Base-by-base conservation (phyloP, 2,113 vertebrate species). In the Sylvietta virens region DNA sequence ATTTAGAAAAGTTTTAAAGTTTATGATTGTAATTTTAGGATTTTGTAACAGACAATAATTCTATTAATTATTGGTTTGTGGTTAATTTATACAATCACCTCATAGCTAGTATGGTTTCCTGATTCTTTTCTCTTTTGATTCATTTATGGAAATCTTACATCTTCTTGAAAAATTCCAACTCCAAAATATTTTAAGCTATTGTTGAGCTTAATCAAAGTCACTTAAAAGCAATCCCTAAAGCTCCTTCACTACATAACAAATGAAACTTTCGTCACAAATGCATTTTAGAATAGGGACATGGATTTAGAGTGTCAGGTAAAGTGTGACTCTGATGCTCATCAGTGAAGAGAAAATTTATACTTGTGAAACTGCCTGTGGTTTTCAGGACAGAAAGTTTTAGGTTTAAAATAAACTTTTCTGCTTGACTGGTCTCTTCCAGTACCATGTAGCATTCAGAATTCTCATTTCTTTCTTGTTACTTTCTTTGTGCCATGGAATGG, bases 1-100 rank as follows among this genome's bases (percentile, higher is more conserved):
- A 96, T 97, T 98, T 94, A 94, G 93, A 98, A 89, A 78, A 21
- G 19, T 88, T 81, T 83, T 71, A 74, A 86, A 88, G 4, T 23
- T 64, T 65, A 40, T 70, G 7, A 80, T 48, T 77, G 23, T 10
- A 10, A 45, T 86, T 91, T 66, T 88, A 69, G 9, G 85, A 66
- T 44, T 84, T 35, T 91, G 13, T 80, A 81, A 82, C 6, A 82
- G 30, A 20, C 3, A 7, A 86, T 60, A 85, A 84, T 91, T 67
- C 18, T 51, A 95, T 90, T 97, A 98, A 98, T 98, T 93, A 82
- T 16, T 70, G 44, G 5, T 71, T 79, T 93, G 18, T 31, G 76
- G 18, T 67, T 83, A 83, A 88, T 78, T 90, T 81, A 84, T 30
- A 51, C 62, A 87, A 71, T 62, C 37, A 77, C 6, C 6, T 53